Evolutionary conservation across 2,113 vertebrate genomes (phyloP), one percentile per base, ranked within the genome.

Genomic region (Origma solitaria): DNA sequence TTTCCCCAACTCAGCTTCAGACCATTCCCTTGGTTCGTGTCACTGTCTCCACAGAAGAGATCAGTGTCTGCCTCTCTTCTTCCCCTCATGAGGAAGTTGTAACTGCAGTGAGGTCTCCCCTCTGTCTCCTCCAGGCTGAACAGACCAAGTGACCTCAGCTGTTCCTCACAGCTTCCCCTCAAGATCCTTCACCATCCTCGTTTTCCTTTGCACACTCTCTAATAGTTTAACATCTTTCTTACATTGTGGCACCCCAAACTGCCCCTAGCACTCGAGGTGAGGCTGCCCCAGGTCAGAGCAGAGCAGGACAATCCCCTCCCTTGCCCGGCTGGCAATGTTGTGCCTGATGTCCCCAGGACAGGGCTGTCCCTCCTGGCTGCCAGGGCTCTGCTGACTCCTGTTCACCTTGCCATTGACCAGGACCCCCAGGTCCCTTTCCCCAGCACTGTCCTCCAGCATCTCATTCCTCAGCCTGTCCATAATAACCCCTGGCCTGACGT

Each of bases 351-450:
- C 20, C 60, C 35, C 71, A 76, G 82, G 61, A 11, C 51, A 66
- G 61, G 37, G 51, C 0, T 58, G 35, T 3, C 37, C 13, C 31
- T 50, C 61, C 61, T 50, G 71, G 71, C 35, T 42, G n/a, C 51
- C 71, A 66, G 60, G 51, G 51, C 82, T 57, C 51, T 57, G 60
- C 60, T 85, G 70, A 6, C 20, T 57, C 10, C 0, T 3, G 4
- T 11, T 9, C 30, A 35, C 2, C 8, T 35, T 35, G 2, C 3
- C 11, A 10, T 0, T 0, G 1, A 2, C 37, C 61, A 42, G 51
- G 51, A 50, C 3, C 6, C 33, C 2, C 25, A 50, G 6, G 11
- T 9, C 13, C 11, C 51, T 66, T 66, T 31, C 35, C 8, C 4
- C 0, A 0, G 16, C 10, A 11, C 31, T 58, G 53, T 13, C 50